phyloP scores from a whole-genome alignment of 1,140 invertebrate species.

The Ganaspis sp. region DNA sequence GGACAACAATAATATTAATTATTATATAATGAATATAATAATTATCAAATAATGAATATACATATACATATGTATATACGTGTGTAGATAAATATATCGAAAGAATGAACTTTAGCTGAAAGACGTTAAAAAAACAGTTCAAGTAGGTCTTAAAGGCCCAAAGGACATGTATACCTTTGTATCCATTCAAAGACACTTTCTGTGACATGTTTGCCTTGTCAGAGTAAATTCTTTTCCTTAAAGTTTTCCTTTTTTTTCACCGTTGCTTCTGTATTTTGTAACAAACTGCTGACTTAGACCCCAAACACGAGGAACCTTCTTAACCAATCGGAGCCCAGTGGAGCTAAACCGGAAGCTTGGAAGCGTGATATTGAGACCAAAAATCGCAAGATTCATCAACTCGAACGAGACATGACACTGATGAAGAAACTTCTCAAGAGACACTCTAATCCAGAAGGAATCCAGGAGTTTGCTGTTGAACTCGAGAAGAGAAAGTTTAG shows the following conservation, averaged over 20 bases:
- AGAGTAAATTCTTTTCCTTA: slow-evolving; percentile 45
- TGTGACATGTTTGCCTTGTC: slow-evolving; percentile 39
- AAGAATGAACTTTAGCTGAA: slow-evolving; percentile 33
- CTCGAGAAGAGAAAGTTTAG: slow-evolving; percentile 79
- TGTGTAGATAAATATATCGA: slow-evolving; percentile 49
- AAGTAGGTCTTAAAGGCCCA: slow-evolving; percentile 22
- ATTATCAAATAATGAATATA: slow-evolving; percentile 38
- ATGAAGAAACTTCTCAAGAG: slow-evolving; percentile 77
- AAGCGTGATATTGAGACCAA: slow-evolving; percentile 75
- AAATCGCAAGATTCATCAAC: slow-evolving; percentile 77
- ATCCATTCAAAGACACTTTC: slow-evolving; percentile 44
- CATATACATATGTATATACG: slow-evolving; percentile 49
- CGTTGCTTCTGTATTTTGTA: slow-evolving; percentile 34
- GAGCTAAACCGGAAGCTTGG: slow-evolving; percentile 71
- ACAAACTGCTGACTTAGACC: slow-evolving; percentile 3
- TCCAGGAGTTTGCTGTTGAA: slow-evolving; percentile 76
- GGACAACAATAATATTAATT: slow-evolving; percentile 64
- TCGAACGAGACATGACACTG: slow-evolving; percentile 77
- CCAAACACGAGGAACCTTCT: background rate
- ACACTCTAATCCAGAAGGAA: slow-evolving; percentile 77
- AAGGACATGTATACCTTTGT: slow-evolving; percentile 32
- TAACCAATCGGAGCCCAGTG: slow-evolving; percentile 43
- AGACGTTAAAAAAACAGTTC: background rate
- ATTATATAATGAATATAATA: slow-evolving; percentile 36
- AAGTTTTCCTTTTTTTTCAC: slow-evolving; percentile 34